Conservation (phyloP, 2,888 invertebrate genomes). For the Sinhomidia bicolor region DNA sequence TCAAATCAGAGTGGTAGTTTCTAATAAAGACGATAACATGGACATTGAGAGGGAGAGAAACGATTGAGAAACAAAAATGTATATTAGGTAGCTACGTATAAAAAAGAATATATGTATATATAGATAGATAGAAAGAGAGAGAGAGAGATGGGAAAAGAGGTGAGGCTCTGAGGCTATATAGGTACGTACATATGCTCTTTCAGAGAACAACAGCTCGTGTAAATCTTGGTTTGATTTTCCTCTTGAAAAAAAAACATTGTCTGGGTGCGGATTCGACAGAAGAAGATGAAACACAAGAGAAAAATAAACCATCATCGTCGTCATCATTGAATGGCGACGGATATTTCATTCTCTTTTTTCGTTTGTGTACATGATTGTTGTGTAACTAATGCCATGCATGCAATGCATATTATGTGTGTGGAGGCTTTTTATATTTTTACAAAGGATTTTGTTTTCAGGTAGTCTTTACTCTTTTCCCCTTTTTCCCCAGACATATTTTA, state of each 20-base stretch:
- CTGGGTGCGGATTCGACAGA: slow-evolving; percentile 69
- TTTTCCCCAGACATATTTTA: slow-evolving; percentile 25
- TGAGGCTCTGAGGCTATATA: slow-evolving; percentile 50
- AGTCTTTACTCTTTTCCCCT: slow-evolving; percentile 1
- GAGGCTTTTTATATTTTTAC: slow-evolving; percentile 16
- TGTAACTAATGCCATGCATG: slow-evolving; percentile 37
- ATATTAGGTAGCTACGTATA: no score
- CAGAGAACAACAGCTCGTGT: slow-evolving; percentile 58
- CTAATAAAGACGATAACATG: slow-evolving; percentile 68
- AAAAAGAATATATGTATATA: no score
- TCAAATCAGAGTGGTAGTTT: slow-evolving; percentile 61
- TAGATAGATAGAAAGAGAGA: background rate
- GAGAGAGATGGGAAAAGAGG: slow-evolving; percentile 56
- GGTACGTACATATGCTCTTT: slow-evolving; percentile 33
- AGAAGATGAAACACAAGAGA: slow-evolving; percentile 7
- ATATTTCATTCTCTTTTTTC: slow-evolving; percentile 62
- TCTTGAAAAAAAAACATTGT: slow-evolving; percentile 23
- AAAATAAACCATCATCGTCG: slow-evolving; percentile 58
- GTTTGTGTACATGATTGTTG: slow-evolving; percentile 23
- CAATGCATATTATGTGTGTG: slow-evolving; percentile 21
- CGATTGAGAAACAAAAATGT: background rate
- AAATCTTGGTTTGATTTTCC: slow-evolving; percentile 51
- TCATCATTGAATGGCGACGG: slow-evolving; percentile 57
- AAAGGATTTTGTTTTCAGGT: slow-evolving; percentile 31
- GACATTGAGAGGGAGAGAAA: slow-evolving; percentile 23